Conservation (phyloP, 2,888 invertebrate species). For the Leptopterna dolabrata region DNA sequence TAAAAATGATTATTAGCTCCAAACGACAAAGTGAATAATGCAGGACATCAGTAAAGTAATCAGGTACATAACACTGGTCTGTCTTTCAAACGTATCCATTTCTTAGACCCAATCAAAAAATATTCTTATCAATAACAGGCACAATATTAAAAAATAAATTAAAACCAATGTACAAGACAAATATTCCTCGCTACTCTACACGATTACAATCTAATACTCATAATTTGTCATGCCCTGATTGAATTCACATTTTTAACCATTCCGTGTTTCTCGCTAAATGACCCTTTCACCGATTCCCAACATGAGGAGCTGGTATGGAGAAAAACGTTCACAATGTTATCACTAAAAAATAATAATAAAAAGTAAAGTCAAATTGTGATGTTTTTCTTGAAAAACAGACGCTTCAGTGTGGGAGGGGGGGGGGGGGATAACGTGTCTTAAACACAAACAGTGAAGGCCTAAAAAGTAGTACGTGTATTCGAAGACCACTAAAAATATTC, state of each 20-base stretch:
- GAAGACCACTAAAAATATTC: background rate
- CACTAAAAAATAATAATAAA: background rate
- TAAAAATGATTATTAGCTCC: constrained; percentile 35
- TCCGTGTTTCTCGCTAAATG: background rate
- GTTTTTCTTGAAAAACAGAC: background rate
- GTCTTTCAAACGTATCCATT: constrained; percentile 30
- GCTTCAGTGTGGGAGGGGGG: too few relatives aligned
- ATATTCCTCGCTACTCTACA: background rate
- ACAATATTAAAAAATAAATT: background rate
- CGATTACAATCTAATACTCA: background rate
- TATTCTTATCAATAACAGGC: background rate
- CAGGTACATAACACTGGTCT: constrained; percentile 48
- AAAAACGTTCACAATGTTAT: background rate
- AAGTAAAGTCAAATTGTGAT: background rate
- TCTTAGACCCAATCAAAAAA: background rate
- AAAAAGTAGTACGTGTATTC: background rate
- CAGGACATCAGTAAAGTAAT: constrained; percentile 38
- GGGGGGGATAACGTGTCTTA: background rate
- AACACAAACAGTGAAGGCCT: background rate
- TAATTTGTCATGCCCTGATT: constrained; percentile 28
- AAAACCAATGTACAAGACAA: background rate
- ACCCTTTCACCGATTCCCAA: background rate
- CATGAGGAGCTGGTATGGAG: background rate
- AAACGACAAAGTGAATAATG: constrained; percentile 27
- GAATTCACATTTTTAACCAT: background rate